Base-by-base conservation (phyloP, 1,140 invertebrate genomes). In the Lasioglossum albipes region DNA sequence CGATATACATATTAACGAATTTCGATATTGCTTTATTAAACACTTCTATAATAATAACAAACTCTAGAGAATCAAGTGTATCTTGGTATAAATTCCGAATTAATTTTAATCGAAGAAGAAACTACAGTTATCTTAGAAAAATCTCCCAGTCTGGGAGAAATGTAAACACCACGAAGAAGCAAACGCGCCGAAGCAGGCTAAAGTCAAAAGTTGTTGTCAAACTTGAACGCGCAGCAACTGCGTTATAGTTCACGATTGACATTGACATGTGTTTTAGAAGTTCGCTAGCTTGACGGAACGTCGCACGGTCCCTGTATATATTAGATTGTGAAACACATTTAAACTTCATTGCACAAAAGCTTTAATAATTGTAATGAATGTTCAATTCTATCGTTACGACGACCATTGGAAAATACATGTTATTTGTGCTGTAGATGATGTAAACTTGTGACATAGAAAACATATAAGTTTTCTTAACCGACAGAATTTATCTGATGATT, bases 181-280 rank as follows among this genome's bases (percentile, higher is more conserved):
- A 64, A 42, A 52, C 18, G 7, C 13, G 7, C 12, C 12, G 10
- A 49, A 61, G n/a, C 45, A 62, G 18, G 7, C 18, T n/a, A 59
- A 64, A 52, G 42, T 54, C 45, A 18, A 78, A 22, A 42, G 36
- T 52, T 67, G 62, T 79, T 79, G 71, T 59, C 71, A 66, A 74
- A 79, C 52, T 67, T 20, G 20, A 59, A 66, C n/a, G 20, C 18
- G 10, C 6, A 16, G 18, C 27, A 36, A 7, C 22, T 5, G 16
- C 3, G 31, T 52, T 16, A 52, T 13, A 7, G 13, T 77, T 74
- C 49, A 2, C 13, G 4, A 45, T 42, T 49, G 62, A 36, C n/a
- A n/a, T n/a, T n/a, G 31, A 59, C 22, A 22, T 2, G 22, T 6
- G 13, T 70, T 52, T 41, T 27, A 71, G 67, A 72, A 57, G 61